Conservation (phyloP, 2,888 invertebrate genomes). For the Bimastos eiseni region DNA sequence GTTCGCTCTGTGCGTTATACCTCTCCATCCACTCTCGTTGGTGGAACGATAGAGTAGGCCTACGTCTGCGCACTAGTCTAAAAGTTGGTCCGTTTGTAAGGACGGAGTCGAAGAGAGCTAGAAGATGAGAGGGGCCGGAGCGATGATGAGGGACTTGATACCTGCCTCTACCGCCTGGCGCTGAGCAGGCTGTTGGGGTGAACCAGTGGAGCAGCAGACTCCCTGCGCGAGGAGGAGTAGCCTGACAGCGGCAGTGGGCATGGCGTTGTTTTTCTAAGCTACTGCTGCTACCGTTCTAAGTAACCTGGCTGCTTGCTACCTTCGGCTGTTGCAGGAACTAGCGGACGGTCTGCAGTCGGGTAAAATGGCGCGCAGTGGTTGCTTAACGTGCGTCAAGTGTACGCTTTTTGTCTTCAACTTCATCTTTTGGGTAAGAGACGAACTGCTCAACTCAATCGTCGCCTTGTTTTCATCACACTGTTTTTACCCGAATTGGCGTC, state of each 20-base stretch:
- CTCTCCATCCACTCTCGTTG: not conserved
- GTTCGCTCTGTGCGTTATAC: not conserved
- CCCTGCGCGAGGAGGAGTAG: not conserved
- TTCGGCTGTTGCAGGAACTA: not conserved
- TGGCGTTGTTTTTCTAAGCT: not conserved
- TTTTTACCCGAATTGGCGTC: not conserved
- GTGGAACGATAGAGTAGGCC: not conserved
- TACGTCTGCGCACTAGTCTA: not conserved
- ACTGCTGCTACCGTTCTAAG: not conserved
- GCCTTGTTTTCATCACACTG: not conserved
- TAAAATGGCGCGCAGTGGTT: conserved; percentile 15
- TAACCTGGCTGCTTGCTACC: not conserved
- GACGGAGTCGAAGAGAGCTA: not conserved
- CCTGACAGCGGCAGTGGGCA: not conserved
- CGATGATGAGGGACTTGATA: not conserved
- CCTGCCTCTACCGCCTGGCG: not conserved
- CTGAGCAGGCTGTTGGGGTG: not conserved
- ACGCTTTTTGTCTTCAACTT: not conserved
- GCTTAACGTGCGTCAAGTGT: not conserved
- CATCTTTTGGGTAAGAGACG: conserved; percentile 18
- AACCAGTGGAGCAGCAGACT: not conserved
- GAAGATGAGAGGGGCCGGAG: not conserved
- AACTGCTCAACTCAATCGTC: not conserved
- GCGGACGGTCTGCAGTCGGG: not conserved
- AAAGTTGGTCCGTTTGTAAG: not conserved